These are phyloP conservation scores for Prunella himalayana DNA, from an alignment of 2,113 vertebrate species.

Conservation along the genomic window DNA sequence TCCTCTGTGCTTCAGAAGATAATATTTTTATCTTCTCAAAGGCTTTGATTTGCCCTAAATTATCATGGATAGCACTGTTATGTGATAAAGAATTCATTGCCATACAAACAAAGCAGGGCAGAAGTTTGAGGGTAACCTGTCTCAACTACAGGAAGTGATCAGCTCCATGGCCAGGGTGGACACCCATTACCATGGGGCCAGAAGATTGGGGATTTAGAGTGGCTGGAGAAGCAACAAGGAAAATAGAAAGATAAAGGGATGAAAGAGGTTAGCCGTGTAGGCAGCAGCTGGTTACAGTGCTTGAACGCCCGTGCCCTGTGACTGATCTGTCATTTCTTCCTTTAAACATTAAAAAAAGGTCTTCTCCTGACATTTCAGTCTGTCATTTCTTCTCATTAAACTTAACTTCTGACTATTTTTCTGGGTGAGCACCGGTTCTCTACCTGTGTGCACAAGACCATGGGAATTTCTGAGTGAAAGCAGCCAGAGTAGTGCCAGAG, in stretches of 20 bases:
- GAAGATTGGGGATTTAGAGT: background rate
- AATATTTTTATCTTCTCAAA: background rate
- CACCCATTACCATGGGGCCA: background rate
- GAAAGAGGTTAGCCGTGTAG: accelerated
- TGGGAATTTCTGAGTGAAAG: background rate
- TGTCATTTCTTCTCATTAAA: background rate
- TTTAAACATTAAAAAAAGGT: background rate
- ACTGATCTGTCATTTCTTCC: background rate
- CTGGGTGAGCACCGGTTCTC: background rate
- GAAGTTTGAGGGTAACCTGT: background rate
- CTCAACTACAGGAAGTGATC: background rate
- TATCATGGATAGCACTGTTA: background rate
- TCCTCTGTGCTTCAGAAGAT: background rate
- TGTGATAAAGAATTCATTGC: background rate
- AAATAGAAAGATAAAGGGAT: background rate
- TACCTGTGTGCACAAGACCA: background rate
- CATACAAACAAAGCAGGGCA: background rate
- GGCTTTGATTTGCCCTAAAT: background rate
- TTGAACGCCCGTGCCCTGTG: background rate
- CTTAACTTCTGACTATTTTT: background rate
- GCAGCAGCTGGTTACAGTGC: accelerated
- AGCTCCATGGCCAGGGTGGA: accelerated
- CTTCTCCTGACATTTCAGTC: background rate
- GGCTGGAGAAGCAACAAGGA: background rate
- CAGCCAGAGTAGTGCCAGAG: background rate